Base-by-base conservation (phyloP, 2,888 invertebrate genomes). In the Cyrtodaria siliqua region DNA sequence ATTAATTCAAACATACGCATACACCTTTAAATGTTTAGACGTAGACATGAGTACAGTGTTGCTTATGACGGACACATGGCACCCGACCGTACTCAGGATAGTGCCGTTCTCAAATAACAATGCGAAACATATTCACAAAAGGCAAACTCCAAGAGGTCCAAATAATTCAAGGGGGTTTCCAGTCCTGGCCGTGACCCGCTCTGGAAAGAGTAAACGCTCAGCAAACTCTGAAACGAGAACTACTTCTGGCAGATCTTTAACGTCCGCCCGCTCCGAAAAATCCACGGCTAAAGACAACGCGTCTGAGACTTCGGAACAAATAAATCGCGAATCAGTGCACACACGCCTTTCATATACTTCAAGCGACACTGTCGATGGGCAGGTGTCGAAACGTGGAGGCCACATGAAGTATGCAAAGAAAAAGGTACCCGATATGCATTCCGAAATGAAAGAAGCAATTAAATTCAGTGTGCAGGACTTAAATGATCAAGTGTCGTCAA, bases 41-140 rank as follows among this genome's bases (percentile, higher is more conserved):
- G 33, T 33, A 4, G 33, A 33, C 33, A 86, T 86, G 86, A 84
- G 83, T 67, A 75, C 85, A 23, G 83, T 82, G 18, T 76, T 86
- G 42, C 75, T 86, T 26, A 82, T 85, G 78, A 70, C 82, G 18
- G 86, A 87, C 55, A 67, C 75, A 8, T 87, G 87, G 84, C 86
- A 87, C 56, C 89, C 88, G 9, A 79, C 88, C 0, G 86, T 89
- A 26, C 76, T 89, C 20, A 82, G 87, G 16, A 68, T 89, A 42
- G 85, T 84, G 29, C 89, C 89, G 8, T 89, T 88, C 69, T 83
- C 86, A 16, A 80, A 76, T 66, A 86, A 87, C 66, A 77, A 82
- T 72, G 84, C 84, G 20, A 73, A 66, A 33, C 24, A 38, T 44
- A 42, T 16, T 27, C 26, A 29, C 42, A 4, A 16, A 16, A 62